Conservation (phyloP, 2,888 invertebrate species). For the Siphlonurus alternatus region DNA sequence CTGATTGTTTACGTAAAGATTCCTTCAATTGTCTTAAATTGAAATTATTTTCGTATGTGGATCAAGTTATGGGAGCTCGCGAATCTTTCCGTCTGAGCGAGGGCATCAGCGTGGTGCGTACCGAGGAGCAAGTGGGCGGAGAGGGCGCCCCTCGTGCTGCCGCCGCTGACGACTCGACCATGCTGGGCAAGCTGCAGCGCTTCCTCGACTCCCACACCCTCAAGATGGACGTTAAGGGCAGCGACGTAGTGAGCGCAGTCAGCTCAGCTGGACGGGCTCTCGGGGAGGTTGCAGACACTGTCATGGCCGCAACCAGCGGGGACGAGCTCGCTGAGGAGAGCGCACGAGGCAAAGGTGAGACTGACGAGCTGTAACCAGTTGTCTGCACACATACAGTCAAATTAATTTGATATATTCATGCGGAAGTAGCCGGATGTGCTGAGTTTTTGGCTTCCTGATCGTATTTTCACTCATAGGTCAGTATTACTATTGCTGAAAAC, state of each 20-base stretch:
- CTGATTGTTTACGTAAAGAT: not conserved
- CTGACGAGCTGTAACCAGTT: no score
- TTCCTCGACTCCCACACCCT: slow-evolving; percentile 67
- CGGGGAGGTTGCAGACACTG: slow-evolving; percentile 47
- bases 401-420: no score
- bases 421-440: no score
- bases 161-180: slow-evolving; percentile 40
- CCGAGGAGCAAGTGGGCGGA: slow-evolving; percentile 19
- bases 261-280: slow-evolving; percentile 64
- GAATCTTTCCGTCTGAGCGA: slow-evolving; percentile 37
- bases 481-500: no score
- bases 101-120: slow-evolving; percentile 68
- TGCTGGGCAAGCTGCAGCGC: slow-evolving; percentile 49
- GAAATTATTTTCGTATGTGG: not conserved
- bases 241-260: slow-evolving; percentile 64
- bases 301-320: slow-evolving; percentile 27
- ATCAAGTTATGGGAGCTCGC: not conserved
- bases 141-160: slow-evolving; percentile 32
- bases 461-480: no score
- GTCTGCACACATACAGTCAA: no score
- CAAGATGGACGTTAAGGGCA: slow-evolving; percentile 69
- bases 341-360: slow-evolving; percentile 60
- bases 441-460: no score
- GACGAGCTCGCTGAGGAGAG: slow-evolving; percentile 41
- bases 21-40: not conserved